Base-by-base conservation (phyloP, 2,888 invertebrate species). In the Portevinia maculata region DNA sequence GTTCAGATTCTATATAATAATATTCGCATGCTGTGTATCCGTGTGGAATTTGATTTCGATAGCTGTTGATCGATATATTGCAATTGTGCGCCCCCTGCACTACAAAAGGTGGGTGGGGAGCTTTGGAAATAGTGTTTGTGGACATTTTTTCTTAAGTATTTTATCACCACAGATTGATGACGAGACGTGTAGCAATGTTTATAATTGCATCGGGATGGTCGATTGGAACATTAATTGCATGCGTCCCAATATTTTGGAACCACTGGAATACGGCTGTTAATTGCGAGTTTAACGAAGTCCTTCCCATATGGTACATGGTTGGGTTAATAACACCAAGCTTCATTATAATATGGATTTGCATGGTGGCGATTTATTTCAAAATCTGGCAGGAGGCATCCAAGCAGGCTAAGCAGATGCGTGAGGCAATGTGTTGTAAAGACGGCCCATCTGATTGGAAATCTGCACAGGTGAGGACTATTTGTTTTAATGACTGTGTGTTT, bases 41-140 rank as follows among this genome's bases (percentile, higher is more conserved):
- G 94, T 96, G 86, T 93, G 94, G 91, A 96, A 96, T 89, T 92
- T 96, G 85, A 93, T 95, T 87, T 93, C 94, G 57, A 95, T 96
- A 85, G 96, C 96, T 30, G 92, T 95, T 78, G 96, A 96, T 91
- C 93, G 95, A 89, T 96, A 96, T 89, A 93, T 96, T 85, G 96
- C 95, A 0, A 95, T 96, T 86, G 93, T 96, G 50, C 94, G 95
- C 90, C 96, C 96, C 8, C 91, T 96, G 85, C 94, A 94, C 90
- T 96, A 96, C 90, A 93, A 93, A 88, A 92, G 94, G 88, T 90
- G 83, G 87, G 75, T 48, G 65, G 15, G 34, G 41, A 9, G 1
- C 9, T 4, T 17, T 7, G 17, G 15, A 17, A 17, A n/a, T n/a
- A n/a, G 13, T 41, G 15, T 17, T 41, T 4, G 13, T 8, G 30